These are phyloP conservation scores for Merluccius polli DNA, from an alignment of 2,797 vertebrate species.

Conservation along the genomic window DNA sequence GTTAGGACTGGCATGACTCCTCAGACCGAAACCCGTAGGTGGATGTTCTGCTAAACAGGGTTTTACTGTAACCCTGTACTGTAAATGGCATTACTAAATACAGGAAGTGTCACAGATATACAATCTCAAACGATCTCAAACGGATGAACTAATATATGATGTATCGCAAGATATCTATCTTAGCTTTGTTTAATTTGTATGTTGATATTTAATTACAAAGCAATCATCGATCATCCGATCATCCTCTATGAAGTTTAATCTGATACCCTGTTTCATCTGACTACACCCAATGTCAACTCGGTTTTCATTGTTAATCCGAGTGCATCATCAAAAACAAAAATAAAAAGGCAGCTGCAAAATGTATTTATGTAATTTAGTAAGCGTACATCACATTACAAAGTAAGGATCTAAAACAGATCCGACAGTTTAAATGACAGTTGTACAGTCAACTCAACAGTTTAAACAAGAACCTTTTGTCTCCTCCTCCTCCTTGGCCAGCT, in stretches of 20 bases:
- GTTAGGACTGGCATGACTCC: too few species aligned
- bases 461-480: constrained; percentile 87
- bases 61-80: too few species aligned
- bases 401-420: not conserved
- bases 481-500: constrained; percentile 92
- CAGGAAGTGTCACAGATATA: not conserved
- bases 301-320: too few species aligned
- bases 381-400: not conserved
- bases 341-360: too few species aligned
- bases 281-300: too few species aligned
- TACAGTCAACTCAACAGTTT: not conserved
- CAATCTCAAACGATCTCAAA: not conserved
- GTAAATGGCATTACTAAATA: too few species aligned
- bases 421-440: not conserved
- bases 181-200: not conserved
- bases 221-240: not conserved
- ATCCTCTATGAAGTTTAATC: too few species aligned
- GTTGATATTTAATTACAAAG: not conserved
- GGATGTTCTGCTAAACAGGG: too few species aligned
- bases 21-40: too few species aligned
- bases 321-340: too few species aligned
- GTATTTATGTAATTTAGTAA: not conserved
- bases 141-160: not conserved
- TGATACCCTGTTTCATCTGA: too few species aligned
- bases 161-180: not conserved